phyloP scores from a whole-genome alignment of 1,140 invertebrate genomes.

The Plectrocnemia conspersa region DNA sequence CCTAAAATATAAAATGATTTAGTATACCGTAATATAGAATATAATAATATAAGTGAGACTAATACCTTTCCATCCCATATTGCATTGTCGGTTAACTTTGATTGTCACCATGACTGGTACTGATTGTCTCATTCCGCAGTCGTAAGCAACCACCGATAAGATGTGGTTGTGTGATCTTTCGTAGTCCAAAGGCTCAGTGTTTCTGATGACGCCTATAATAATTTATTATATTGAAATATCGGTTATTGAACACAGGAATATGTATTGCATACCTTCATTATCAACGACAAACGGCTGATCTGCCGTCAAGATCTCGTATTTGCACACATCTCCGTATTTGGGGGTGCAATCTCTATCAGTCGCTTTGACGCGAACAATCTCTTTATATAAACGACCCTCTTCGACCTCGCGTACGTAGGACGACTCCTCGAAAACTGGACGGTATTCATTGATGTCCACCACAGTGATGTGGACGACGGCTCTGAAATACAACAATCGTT shows the following conservation, averaged over 20 bases:
- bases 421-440: constrained; percentile 83
- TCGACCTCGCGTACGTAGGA: constrained; percentile 86
- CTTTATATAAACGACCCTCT: constrained; percentile 84
- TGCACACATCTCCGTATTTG: constrained; percentile 90
- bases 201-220: constrained; percentile 71
- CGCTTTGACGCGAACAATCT: constrained; percentile 85
- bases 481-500: constrained; percentile 53
- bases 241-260: too few species aligned
- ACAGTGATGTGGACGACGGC: constrained; percentile 93
- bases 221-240: too few species aligned
- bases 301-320: constrained; percentile 87
- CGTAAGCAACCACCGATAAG: constrained; percentile 92
- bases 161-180: constrained; percentile 92
- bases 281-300: constrained; percentile 91
- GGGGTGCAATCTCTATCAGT: constrained; percentile 88
- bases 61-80: constrained; percentile 71
- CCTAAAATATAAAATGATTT: constrained; percentile 46
- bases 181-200: constrained; percentile 88
- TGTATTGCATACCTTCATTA: constrained; percentile 67
- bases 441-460: constrained; percentile 90
- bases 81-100: constrained; percentile 75
- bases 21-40: constrained; percentile 7
- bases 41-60: constrained; percentile 8
- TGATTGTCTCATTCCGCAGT: constrained; percentile 88
- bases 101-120: constrained; percentile 91